Evolutionary conservation across 2,888 invertebrate genomes (phyloP).

Genomic region (Eupithecia dodoneata): DNA sequence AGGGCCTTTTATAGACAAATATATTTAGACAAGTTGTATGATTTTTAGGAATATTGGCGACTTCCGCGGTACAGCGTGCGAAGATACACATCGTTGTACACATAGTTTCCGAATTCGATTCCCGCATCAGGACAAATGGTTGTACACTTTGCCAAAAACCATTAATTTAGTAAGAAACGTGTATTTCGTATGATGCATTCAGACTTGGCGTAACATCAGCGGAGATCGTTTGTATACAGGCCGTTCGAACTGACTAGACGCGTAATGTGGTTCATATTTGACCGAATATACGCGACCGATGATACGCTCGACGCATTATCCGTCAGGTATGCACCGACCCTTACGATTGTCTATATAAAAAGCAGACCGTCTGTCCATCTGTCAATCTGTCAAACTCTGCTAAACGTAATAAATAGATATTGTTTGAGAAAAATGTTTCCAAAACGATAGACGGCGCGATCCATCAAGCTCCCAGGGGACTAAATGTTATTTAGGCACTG

Average conservation of each 20-base stretch:
- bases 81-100: not conserved
- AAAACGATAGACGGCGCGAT: slow-evolving; percentile 7
- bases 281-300: no score
- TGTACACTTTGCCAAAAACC: not conserved
- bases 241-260: no score
- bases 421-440: not conserved
- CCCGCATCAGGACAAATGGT: not conserved
- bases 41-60: not conserved
- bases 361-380: slow-evolving; percentile 3
- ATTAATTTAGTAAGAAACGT: no score
- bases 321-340: no score
- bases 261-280: no score
- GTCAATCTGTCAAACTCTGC: slow-evolving; percentile 12
- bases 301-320: no score
- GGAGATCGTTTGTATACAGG: no score
- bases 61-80: not conserved
- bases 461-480: slow-evolving; percentile 16
- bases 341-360: not conserved
- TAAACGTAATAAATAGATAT: not conserved
- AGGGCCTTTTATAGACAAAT: not conserved
- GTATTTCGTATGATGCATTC: no score
- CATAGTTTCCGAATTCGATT: not conserved
- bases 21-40: not conserved
- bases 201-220: no score
- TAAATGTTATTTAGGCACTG: slow-evolving; percentile 11